Evolutionary conservation across 2,113 vertebrate species (phyloP).

Genomic region (Macrotus californicus): DNA sequence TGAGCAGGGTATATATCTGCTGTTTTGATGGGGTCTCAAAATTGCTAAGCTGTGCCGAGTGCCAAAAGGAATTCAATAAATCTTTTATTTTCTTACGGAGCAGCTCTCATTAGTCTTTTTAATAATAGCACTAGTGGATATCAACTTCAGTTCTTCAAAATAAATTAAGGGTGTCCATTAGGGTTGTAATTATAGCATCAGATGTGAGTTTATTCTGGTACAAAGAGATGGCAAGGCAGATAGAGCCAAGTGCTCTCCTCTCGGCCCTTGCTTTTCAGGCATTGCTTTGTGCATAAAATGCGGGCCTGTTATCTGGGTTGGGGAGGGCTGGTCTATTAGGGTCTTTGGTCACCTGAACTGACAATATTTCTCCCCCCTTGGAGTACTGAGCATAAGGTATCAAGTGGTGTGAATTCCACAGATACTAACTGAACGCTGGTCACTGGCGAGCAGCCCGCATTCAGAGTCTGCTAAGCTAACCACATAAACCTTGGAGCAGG

Average conservation of each 20-base stretch:
- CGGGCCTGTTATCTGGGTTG: not conserved
- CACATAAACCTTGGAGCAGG: conserved; percentile 17
- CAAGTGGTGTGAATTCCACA: conserved; percentile 43
- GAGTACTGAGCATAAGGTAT: conserved; percentile 15
- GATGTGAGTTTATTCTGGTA: conserved; percentile 43
- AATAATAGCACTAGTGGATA: conserved; percentile 61
- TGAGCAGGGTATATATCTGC: conserved; percentile 68
- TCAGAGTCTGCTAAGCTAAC: conserved; percentile 49
- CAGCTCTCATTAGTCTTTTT: conserved; percentile 71
- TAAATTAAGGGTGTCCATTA: conserved; percentile 68
- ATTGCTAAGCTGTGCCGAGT: conserved; percentile 64
- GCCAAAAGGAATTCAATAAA: conserved; percentile 73
- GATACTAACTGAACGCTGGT: conserved; percentile 42
- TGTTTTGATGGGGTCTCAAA: conserved; percentile 69
- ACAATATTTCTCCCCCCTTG: not conserved
- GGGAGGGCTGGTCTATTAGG: not conserved
- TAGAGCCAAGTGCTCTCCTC: not conserved
- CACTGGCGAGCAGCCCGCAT: conserved; percentile 27
- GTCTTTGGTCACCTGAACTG: conserved; percentile 40
- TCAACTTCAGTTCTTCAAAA: conserved; percentile 58
- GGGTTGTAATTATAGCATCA: conserved; percentile 66
- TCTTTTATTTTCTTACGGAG: conserved; percentile 62
- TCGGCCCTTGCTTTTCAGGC: not conserved
- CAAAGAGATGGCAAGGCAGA: conserved; percentile 38
- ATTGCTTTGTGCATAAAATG: not conserved